Base-by-base conservation (phyloP, 2,113 vertebrate species). In the Thryonomys swinderianus region DNA sequence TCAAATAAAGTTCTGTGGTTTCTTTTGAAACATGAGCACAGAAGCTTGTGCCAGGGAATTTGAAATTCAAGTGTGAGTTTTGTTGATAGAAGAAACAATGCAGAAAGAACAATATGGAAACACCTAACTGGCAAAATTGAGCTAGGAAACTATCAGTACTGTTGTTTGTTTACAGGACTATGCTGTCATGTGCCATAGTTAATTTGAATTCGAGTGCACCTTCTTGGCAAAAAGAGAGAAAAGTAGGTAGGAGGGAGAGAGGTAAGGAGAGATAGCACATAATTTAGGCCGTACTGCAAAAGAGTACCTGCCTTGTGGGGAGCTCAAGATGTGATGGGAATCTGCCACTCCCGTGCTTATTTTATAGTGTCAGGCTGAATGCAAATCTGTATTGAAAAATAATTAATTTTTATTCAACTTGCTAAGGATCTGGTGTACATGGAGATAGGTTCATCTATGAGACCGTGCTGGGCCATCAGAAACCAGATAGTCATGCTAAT, bases 141-240 rank as follows among this genome's bases (percentile, higher is more conserved):
- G 37, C n/a, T 40, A 34, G 61, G 45, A 90, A 90, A 82, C 12
- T 48, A 66, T 66, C 34, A 32, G 5, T 32, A 1, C 51, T 67
- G n/a, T 48, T 96, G 12, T 32, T 51, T 93, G 69, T 66, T 95
- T 93, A 27, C 67, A 57, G 32, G 93, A 34, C 17, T 55, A 5
- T 20, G 27, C 9, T 20, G 20, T 91, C 32, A 64, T 25, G 67
- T 10, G 48, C 32, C 17, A 78, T n/a, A 21, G 40, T 73, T 53
- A 76, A 78, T 12, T 79, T 92, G 88, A 74, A 73, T 67, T 93
- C 27, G 82, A 37, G 16, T 67, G 11, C 13, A 53, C 25, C 61
- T 16, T 25, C 32, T 84, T 88, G n/a, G 25, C 12, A 45, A 95
- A 40, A 93, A 86, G 42, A 66, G 13, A 94, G 42, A 86, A 76